These are phyloP conservation scores for Micronycteris hirsuta DNA, from an alignment of 2,113 vertebrate genomes.

Conservation along the genomic window DNA sequence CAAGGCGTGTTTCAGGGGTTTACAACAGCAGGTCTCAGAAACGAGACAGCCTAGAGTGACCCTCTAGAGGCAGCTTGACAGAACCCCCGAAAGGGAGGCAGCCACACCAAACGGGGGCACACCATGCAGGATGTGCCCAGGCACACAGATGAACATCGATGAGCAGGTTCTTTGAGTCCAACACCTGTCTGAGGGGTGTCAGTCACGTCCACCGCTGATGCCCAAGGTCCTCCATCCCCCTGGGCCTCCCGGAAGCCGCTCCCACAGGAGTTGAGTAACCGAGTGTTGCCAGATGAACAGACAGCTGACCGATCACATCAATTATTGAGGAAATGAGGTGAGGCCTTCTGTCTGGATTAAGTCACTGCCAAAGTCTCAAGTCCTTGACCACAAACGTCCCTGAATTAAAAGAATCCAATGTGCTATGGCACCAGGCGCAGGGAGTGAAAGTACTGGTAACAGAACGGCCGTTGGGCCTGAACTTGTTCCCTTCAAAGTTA, in stretches of 20 bases:
- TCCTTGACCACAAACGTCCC: not conserved
- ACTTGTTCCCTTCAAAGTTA: not conserved
- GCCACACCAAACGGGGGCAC: too few species aligned
- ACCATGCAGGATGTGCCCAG: fast-evolving
- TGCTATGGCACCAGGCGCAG: fast-evolving
- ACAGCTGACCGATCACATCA: not conserved
- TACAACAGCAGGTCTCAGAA: not conserved
- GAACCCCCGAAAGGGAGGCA: not conserved
- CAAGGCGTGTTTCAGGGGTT: not conserved
- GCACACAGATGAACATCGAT: not conserved
- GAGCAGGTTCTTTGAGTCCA: not conserved
- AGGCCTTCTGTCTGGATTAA: not conserved
- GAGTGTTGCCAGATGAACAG: too few species aligned
- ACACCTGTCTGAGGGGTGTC: fast-evolving
- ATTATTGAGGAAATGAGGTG: not conserved
- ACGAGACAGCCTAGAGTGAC: not conserved
- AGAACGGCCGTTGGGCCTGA: fast-evolving
- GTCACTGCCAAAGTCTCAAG: not conserved
- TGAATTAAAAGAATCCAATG: not conserved
- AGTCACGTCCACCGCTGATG: fast-evolving
- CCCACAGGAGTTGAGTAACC: fast-evolving
- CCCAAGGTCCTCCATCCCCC: not conserved
- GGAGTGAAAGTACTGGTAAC: fast-evolving
- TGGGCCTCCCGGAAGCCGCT: not conserved
- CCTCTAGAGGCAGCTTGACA: not conserved